Evolutionary conservation across 2,888 invertebrate species (phyloP), one percentile per base, ranked within the genome.

Genomic region (Bellardia pandia): DNA sequence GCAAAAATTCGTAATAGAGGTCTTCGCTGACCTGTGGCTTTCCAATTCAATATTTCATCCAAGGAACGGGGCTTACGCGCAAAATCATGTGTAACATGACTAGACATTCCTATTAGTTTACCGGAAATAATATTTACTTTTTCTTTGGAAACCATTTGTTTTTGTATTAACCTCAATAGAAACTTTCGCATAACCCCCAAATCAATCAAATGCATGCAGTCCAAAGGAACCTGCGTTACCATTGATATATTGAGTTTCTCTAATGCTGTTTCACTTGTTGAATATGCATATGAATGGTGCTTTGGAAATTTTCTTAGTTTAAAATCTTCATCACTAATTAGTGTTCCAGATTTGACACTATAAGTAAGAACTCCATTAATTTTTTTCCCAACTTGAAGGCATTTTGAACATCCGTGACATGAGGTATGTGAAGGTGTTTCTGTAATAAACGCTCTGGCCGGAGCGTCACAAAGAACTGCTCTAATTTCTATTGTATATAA

Each of bases 141-240:
- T 58, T 40, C 40, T 56, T 71, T 71, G 14, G 62, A 85, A 64
- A 66, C 62, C 7, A 64, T 77, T 62, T 78, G 83, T 42, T 79
- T 79, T 11, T 75, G 30, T 14, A 79, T 40, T 69, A 86, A 45
- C 8, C 75, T 60, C 56, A 74, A 42, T 48, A 86, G 76, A 77
- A 84, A 56, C 66, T 81, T 87, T 42, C 81, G 76, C 72, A 83
- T 80, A 9, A 88, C 83, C n/a, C 83, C 83, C 53, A 86, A 58
- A n/a, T 82, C 82, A 11, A 85, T 48, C 9, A 86, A 56, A 62
- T 77, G 77, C 83, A 83, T n/a, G 30, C 76, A 77, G 68, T 83
- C 83, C 33, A 83, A 37, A n/a, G n/a, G n/a, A n/a, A n/a, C n/a
- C n/a, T n/a, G n/a, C n/a, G n/a, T n/a, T n/a, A n/a, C n/a, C n/a